Conservation (phyloP, 2,113 vertebrate genomes). For the Oenanthe oenanthe region DNA sequence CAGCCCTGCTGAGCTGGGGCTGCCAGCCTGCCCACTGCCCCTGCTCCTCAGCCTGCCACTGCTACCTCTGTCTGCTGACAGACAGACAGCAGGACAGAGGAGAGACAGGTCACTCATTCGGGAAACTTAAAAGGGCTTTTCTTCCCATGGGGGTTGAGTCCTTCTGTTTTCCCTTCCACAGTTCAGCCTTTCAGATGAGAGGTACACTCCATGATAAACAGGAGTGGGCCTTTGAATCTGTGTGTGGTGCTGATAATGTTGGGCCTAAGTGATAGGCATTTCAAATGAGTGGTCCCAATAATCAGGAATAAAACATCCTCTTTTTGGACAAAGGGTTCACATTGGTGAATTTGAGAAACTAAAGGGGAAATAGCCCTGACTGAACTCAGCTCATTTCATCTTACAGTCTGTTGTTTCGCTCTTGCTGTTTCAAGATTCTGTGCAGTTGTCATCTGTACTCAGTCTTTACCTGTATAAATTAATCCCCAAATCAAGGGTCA, state of each 20-base stretch:
- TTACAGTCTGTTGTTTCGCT: background rate
- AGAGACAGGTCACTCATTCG: background rate
- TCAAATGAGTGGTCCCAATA: background rate
- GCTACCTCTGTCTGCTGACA: background rate
- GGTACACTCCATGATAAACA: background rate
- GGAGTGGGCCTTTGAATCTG: background rate
- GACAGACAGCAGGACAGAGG: background rate
- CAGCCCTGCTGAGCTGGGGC: background rate
- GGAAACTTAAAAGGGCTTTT: background rate
- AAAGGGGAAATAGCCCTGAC: background rate
- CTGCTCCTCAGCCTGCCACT: slow-evolving; percentile 16
- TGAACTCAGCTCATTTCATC: background rate
- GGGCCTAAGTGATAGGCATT: background rate
- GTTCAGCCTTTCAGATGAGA: background rate
- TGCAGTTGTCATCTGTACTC: background rate
- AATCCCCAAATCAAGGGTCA: background rate
- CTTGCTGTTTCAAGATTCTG: background rate
- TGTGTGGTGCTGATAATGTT: background rate
- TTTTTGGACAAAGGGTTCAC: background rate
- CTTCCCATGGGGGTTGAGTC: background rate
- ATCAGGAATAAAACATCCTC: background rate
- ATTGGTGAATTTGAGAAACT: background rate
- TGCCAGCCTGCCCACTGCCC: slow-evolving; percentile 18
- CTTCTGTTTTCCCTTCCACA: background rate
- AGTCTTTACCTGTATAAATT: background rate